phyloP scores from a whole-genome alignment of 2,797 vertebrate species.

The Perodicticus potto region DNA sequence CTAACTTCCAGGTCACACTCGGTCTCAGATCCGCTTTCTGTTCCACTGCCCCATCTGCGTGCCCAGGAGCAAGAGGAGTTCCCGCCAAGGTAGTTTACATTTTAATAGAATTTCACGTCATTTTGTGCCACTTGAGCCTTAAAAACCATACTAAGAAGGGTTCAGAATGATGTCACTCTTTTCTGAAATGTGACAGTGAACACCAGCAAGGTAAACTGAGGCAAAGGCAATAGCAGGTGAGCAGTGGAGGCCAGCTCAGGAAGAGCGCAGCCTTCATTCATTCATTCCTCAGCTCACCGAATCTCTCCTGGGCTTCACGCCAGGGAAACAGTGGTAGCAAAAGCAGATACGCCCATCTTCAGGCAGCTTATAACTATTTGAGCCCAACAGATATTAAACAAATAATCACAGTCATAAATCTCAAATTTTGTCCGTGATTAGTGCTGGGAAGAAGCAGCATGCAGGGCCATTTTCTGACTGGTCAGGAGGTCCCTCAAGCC shows the following conservation, averaged over 20 bases:
- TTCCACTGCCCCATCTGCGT: background rate
- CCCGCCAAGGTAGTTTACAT: background rate
- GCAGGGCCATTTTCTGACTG: background rate
- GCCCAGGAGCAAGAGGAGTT: background rate
- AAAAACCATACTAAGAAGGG: conserved; percentile 15
- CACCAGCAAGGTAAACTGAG: background rate
- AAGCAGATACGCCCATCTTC: background rate
- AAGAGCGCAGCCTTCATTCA: background rate
- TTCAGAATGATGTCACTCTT: background rate
- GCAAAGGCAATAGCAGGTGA: background rate
- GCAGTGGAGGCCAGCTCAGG: background rate
- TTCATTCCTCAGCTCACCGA: background rate
- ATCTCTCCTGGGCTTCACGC: background rate
- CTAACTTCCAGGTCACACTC: background rate
- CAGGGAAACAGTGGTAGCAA: background rate
- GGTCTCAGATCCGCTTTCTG: background rate
- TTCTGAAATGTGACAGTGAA: conserved; percentile 38
- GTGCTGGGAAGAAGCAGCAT: background rate
- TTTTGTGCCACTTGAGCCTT: conserved; percentile 6
- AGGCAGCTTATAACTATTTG: conserved; percentile 11
- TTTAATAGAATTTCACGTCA: background rate
- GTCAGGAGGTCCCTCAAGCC: background rate
- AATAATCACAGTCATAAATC: background rate
- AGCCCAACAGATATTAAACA: background rate
- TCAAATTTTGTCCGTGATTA: background rate